These are phyloP conservation scores for Macrotis lagotis DNA, from an alignment of 2,113 vertebrate species.

Conservation along the genomic window DNA sequence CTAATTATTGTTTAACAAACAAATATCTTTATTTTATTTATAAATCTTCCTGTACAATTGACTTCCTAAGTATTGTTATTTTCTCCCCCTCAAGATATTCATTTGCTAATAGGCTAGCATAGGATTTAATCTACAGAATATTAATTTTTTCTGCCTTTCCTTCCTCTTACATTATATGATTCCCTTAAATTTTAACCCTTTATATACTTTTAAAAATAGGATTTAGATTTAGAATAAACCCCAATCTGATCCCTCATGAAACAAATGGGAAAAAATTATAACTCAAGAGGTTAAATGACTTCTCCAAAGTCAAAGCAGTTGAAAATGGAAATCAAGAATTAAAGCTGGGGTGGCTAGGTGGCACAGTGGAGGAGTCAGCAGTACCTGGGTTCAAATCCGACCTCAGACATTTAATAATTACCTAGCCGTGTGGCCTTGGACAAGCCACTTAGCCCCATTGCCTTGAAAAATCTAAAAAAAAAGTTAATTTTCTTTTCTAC, in stretches of 20 bases:
- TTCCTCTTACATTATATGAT: neutral
- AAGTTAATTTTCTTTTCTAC: no score
- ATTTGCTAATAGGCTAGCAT: neutral
- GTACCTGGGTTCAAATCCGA: no score
- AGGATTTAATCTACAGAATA: neutral
- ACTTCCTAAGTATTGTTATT: neutral
- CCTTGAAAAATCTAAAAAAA: no score
- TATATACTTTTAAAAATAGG: neutral
- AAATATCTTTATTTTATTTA: neutral
- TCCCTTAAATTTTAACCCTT: neutral
- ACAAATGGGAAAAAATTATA: neutral
- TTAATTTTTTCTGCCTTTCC: neutral
- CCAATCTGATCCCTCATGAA: neutral
- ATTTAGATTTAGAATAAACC: neutral
- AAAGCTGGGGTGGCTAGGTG: no score
- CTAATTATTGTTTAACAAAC: neutral
- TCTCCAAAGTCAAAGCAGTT: no score
- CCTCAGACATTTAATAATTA: no score
- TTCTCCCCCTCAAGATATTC: neutral
- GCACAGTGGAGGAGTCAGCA: no score
- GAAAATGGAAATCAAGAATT: no score
- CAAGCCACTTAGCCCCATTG: no score
- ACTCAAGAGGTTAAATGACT: neutral
- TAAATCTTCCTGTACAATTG: neutral
- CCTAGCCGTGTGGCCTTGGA: no score